Conservation (phyloP, 2,797 vertebrate species). For the Chromobotia macracanthus region DNA sequence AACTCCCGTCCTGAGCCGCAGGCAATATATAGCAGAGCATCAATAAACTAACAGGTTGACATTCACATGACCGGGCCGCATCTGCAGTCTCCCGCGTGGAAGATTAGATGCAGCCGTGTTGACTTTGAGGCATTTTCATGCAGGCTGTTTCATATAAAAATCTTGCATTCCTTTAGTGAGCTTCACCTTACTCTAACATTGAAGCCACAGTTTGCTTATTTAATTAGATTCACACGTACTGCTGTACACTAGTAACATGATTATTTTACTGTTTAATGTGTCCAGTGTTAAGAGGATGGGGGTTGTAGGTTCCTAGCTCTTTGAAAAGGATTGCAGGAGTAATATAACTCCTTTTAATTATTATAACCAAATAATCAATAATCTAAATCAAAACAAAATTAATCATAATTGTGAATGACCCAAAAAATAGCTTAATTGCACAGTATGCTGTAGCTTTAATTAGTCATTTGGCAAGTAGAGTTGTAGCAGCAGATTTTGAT, state of each 20-base stretch:
- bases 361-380: neutral
- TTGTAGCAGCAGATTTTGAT: neutral
- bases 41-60: constrained; percentile 14
- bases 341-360: no score
- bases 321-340: no score
- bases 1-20: neutral
- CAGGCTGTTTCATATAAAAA: neutral
- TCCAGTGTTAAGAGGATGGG: no score
- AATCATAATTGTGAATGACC: neutral
- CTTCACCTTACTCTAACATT: neutral
- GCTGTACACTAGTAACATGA: neutral
- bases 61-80: constrained; percentile 23
- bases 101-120: constrained; percentile 9
- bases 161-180: neutral
- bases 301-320: no score
- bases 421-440: neutral
- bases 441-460: neutral
- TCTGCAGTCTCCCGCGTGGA: neutral
- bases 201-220: neutral
- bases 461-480: neutral
- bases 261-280: neutral
- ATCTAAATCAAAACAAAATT: neutral
- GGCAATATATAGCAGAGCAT: constrained; percentile 1
- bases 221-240: neutral
- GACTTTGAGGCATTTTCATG: constrained; percentile 15